These are phyloP conservation scores for Helleia helle DNA, from an alignment of 2,888 invertebrate species.

Conservation along the genomic window DNA sequence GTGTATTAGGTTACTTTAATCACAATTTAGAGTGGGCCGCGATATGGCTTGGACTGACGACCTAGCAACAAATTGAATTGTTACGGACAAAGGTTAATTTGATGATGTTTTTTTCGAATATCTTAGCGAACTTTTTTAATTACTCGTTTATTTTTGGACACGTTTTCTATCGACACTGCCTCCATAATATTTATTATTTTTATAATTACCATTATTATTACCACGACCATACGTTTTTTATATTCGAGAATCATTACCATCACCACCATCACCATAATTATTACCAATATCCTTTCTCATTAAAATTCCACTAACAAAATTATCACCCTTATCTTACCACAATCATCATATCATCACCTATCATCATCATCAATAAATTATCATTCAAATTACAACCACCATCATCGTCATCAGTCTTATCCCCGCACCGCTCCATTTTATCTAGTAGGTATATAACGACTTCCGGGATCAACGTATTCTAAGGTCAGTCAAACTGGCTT, in stretches of 20 bases:
- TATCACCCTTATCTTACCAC: not conserved
- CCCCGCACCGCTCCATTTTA: too few species aligned
- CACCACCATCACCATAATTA: not conserved
- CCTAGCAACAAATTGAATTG: conserved; percentile 56
- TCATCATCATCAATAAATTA: not conserved
- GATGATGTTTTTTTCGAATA: conserved; percentile 10
- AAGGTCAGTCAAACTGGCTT: too few species aligned
- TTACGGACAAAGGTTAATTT: conserved; percentile 24
- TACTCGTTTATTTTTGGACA: not conserved
- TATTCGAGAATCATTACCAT: not conserved
- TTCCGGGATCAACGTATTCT: too few species aligned
- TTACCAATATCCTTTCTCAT: not conserved
- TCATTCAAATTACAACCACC: not conserved
- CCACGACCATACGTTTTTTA: too few species aligned
- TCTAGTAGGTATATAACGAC: too few species aligned
- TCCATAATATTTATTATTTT: too few species aligned
- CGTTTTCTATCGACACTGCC: too few species aligned
- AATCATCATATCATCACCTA: not conserved
- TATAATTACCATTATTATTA: too few species aligned
- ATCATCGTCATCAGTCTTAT: not conserved
- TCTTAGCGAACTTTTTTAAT: not conserved
- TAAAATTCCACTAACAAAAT: too few species aligned
- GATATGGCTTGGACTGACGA: conserved; percentile 62
- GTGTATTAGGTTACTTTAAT: conserved; percentile 73
- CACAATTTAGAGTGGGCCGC: conserved; percentile 70